Conservation (phyloP, 2,888 invertebrate species). For the Elmis aenea region DNA sequence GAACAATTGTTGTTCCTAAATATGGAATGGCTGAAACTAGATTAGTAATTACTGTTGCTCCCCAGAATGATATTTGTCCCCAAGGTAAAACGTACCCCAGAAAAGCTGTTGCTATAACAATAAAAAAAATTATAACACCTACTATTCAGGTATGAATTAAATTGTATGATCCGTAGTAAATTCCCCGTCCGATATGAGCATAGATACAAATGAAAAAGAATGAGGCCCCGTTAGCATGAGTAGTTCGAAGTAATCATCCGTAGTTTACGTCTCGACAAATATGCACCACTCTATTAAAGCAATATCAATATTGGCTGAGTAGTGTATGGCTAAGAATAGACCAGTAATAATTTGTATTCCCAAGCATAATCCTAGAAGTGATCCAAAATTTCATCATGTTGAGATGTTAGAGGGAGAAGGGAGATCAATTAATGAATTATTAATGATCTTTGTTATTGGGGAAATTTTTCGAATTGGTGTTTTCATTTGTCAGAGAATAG, state of each 20-base stretch:
- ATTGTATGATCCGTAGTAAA: constrained; percentile 49
- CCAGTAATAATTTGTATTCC: constrained; percentile 64
- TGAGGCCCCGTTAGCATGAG: constrained; percentile 69
- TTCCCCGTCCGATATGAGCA: constrained; percentile 62
- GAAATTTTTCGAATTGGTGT: constrained; percentile 48
- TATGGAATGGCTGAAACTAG: constrained; percentile 67
- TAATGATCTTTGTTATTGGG: constrained; percentile 55
- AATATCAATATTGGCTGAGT: constrained; percentile 56
- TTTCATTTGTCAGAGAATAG: too few species aligned
- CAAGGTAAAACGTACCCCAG: constrained; percentile 74
- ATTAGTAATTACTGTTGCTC: constrained; percentile 73
- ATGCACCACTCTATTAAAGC: constrained; percentile 62
- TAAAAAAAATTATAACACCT: constrained; percentile 61
- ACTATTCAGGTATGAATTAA: constrained; percentile 57
- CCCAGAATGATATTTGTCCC: constrained; percentile 79
- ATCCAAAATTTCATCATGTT: constrained; percentile 65
- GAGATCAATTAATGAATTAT: constrained; percentile 55
- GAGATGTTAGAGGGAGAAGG: constrained; percentile 60
- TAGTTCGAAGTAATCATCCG: constrained; percentile 61
- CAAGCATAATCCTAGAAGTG: constrained; percentile 59
- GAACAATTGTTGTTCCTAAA: constrained; percentile 57
- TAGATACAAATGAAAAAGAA: constrained; percentile 69
- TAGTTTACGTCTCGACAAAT: constrained; percentile 67
- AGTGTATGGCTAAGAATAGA: constrained; percentile 66
- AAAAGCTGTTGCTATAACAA: constrained; percentile 68